Evolutionary conservation across 2,797 vertebrate genomes (phyloP).

Genomic region (Pantherophis vulpinus): DNA sequence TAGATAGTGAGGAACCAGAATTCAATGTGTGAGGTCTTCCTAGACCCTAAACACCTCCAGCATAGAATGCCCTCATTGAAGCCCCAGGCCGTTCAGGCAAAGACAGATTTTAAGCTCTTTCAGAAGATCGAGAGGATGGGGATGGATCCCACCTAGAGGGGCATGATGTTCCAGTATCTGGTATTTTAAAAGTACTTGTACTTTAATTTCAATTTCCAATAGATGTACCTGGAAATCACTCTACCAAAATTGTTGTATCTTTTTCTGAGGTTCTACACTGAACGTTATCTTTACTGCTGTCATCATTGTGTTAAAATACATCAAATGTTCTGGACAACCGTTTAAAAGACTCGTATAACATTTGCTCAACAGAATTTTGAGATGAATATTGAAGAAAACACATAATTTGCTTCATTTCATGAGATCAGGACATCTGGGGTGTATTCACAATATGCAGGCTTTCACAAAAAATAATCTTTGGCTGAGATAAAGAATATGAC

Average conservation of each 20-base stretch:
- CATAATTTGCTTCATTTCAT: conserved; percentile 13
- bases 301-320: background rate
- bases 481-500: conserved; percentile 6
- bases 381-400: conserved; percentile 25
- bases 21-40: background rate
- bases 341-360: conserved; percentile 7
- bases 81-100: background rate
- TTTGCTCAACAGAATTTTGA: conserved; percentile 4
- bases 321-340: background rate
- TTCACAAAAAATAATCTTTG: conserved; percentile 15
- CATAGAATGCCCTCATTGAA: background rate
- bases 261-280: background rate
- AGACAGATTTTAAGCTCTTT: background rate
- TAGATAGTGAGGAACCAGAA: background rate
- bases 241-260: background rate
- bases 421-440: conserved; percentile 2
- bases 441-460: background rate
- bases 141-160: background rate
- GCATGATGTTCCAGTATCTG: background rate
- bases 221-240: background rate
- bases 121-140: background rate
- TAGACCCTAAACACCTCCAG: background rate
- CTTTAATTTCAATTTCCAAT: background rate
- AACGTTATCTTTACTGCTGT: background rate
- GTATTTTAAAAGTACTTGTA: background rate